Conservation (phyloP, 2,888 invertebrate genomes). For the Drosophila atroscutellata region DNA sequence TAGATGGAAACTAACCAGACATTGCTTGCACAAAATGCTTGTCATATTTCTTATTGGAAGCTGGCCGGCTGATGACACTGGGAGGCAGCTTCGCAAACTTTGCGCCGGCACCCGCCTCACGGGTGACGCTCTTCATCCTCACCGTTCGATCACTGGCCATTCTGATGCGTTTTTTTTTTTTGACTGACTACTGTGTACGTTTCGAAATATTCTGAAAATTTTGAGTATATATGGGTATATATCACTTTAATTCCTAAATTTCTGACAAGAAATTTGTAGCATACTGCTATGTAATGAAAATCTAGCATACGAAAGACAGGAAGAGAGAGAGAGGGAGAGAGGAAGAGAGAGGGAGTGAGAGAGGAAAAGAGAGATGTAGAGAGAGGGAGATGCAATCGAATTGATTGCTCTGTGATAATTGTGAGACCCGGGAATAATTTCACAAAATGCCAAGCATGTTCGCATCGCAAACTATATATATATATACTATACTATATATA, state of each 20-base stretch:
- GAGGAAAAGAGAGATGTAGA: too few species aligned
- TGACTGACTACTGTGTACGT: background rate
- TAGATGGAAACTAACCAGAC: slow-evolving; percentile 45
- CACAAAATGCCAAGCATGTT: background rate
- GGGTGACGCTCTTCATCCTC: slow-evolving; percentile 33
- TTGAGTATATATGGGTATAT: background rate
- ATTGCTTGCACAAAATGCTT: slow-evolving; percentile 46
- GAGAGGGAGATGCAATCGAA: background rate
- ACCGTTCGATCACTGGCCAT: slow-evolving; percentile 29
- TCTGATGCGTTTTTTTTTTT: slow-evolving; percentile 29
- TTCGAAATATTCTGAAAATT: background rate
- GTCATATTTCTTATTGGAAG: slow-evolving; percentile 19
- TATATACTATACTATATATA: too few species aligned
- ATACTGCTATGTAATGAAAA: slow-evolving; percentile 5
- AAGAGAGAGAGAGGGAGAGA: too few species aligned
- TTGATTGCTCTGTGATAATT: background rate
- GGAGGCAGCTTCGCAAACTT: slow-evolving; percentile 2
- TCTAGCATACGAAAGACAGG: background rate
- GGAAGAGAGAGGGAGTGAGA: background rate
- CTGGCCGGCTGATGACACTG: background rate
- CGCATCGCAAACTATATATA: background rate
- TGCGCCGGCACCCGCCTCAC: slow-evolving; percentile 16
- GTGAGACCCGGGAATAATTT: background rate
- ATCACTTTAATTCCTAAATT: slow-evolving; percentile 1
- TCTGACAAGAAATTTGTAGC: slow-evolving; percentile 32